Conservation (phyloP, 2,888 invertebrate genomes). For the Salticus scenicus region DNA sequence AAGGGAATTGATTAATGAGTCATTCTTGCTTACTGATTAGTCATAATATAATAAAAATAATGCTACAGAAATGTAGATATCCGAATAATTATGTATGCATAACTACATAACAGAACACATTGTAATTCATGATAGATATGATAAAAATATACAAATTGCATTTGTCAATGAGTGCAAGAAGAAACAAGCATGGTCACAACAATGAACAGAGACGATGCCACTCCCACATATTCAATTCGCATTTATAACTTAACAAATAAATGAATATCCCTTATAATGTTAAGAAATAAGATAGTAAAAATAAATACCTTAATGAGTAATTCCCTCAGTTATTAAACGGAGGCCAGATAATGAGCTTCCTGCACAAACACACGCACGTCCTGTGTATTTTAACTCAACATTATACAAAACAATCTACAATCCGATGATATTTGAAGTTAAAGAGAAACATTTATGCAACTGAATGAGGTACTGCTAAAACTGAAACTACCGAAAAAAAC, state of each 20-base stretch:
- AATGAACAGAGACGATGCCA: slow-evolving; percentile 63
- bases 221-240: too few species aligned
- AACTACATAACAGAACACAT: not conserved
- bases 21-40: too few species aligned
- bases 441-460: slow-evolving; percentile 24
- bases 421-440: slow-evolving; percentile 14
- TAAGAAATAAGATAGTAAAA: slow-evolving; percentile 39
- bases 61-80: too few species aligned
- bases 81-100: too few species aligned
- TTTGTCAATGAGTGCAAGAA: not conserved
- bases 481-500: slow-evolving; percentile 33
- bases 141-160: not conserved
- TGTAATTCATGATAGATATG: not conserved
- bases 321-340: slow-evolving; percentile 55
- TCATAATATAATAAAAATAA: too few species aligned
- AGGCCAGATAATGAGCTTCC: slow-evolving; percentile 63
- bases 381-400: slow-evolving; percentile 56
- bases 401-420: slow-evolving; percentile 25
- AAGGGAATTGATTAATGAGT: too few species aligned
- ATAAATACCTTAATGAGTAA: slow-evolving; percentile 61
- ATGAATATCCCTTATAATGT: not conserved
- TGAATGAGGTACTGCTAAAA: slow-evolving; percentile 17
- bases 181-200: slow-evolving; percentile 50
- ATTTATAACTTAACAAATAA: not conserved
- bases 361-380: slow-evolving; percentile 63